A percentile compares a stretch with the other conserved stretches of the same genome.
phyloP scores from a whole-genome alignment of 2,888 invertebrate genomes.

The Nowickia ferox region DNA sequence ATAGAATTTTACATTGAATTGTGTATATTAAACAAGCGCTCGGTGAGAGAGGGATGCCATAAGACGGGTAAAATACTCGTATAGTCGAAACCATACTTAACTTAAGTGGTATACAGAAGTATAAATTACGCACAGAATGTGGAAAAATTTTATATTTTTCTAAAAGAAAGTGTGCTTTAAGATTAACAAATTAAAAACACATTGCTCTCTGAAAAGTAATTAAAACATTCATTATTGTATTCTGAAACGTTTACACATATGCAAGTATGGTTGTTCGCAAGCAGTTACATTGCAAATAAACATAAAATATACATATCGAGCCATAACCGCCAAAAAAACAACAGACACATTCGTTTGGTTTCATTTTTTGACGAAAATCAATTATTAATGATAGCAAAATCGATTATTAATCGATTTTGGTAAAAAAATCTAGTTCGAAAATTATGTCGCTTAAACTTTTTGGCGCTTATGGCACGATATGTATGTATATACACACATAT shows the following conservation, averaged over 20 bases:
- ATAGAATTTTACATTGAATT: conserved; percentile 25
- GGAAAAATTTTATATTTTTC: not conserved
- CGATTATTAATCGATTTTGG: no score
- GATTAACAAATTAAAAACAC: conserved; percentile 47
- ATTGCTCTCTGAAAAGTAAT: not conserved
- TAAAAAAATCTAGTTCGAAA: no score
- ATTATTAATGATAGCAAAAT: no score
- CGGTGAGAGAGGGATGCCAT: not conserved
- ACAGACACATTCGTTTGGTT: no score
- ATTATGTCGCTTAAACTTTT: no score
- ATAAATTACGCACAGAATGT: not conserved
- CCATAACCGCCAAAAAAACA: no score
- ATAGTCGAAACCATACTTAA: conserved; percentile 48
- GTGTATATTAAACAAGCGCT: not conserved
- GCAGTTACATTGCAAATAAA: no score
- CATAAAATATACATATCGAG: no score
- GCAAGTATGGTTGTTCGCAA: no score
- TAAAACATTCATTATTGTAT: conserved; percentile 13
- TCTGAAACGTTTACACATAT: not conserved
- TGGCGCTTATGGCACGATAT: no score
- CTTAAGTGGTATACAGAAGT: conserved; percentile 43
- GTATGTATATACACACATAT: not conserved
- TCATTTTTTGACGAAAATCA: no score
- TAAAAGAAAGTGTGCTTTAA: conserved; percentile 24
- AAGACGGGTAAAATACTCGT: conserved; percentile 8